Percentiles rank a stretch among this genome's conserved stretches.
Evolutionary conservation across 1,140 invertebrate genomes (phyloP).

Genomic region (Wasmannia auropunctata): DNA sequence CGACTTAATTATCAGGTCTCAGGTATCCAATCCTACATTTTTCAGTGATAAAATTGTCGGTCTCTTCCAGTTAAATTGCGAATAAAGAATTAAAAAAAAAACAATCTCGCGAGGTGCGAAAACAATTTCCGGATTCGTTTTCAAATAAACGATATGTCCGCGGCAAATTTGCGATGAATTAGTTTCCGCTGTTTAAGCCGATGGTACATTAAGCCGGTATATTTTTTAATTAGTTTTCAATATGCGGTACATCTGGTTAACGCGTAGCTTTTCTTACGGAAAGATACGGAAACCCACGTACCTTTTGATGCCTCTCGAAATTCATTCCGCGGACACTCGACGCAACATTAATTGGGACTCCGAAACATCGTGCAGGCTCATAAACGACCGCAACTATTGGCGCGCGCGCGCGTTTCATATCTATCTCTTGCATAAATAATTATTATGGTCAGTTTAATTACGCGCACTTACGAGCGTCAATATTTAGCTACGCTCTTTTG

Average conservation of each 20-base stretch:
- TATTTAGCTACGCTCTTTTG: slow-evolving; percentile 37
- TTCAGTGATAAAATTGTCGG: neutral
- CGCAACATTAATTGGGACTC: slow-evolving; percentile 67
- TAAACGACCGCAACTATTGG: slow-evolving; percentile 41
- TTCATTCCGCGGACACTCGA: slow-evolving; percentile 62
- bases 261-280: slow-evolving; percentile 57
- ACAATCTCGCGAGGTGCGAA: neutral
- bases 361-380: slow-evolving; percentile 59
- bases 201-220: neutral
- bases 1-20: neutral
- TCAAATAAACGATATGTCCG: neutral
- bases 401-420: slow-evolving; percentile 32
- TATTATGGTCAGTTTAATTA: slow-evolving; percentile 54
- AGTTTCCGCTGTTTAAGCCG: neutral
- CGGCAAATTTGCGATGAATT: neutral
- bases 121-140: neutral
- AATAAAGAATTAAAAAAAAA: neutral
- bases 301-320: slow-evolving; percentile 62
- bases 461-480: slow-evolving; percentile 34
- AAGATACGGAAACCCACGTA: slow-evolving; percentile 42
- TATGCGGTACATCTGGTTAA: slow-evolving; percentile 62
- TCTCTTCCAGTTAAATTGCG: neutral
- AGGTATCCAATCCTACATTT: neutral
- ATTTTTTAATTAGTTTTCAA: slow-evolving; percentile 57
- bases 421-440: slow-evolving; percentile 70